A percentile compares a stretch with the other conserved stretches of the same genome.
phyloP scores from a whole-genome alignment of 2,888 invertebrate species.

The Tinea semifulvella region DNA sequence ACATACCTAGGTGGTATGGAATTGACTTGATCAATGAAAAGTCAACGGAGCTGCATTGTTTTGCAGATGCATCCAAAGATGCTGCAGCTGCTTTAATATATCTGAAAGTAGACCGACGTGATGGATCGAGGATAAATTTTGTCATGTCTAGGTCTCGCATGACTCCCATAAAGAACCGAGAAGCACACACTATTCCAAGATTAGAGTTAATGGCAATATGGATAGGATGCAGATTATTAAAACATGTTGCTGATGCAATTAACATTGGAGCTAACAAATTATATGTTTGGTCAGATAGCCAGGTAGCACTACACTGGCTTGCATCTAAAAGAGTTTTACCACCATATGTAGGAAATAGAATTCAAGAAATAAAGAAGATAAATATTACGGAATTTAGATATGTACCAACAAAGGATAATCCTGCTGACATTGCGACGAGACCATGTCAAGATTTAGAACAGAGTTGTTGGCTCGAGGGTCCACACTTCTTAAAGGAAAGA shows the following conservation, averaged over 20 bases:
- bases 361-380: background rate
- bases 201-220: background rate
- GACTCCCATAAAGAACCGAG: background rate
- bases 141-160: background rate
- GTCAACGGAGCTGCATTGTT: slow-evolving; percentile 18
- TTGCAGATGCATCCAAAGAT: slow-evolving; percentile 15
- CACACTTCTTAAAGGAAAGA: too few species aligned
- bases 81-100: slow-evolving; percentile 16
- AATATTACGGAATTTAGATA: too few species aligned
- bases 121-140: background rate
- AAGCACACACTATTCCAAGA: slow-evolving; percentile 2
- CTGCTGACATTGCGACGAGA: too few species aligned
- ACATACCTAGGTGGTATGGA: too few species aligned
- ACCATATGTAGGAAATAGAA: background rate
- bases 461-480: too few species aligned
- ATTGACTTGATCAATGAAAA: too few species aligned
- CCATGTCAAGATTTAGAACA: too few species aligned
- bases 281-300: slow-evolving; percentile 10
- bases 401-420: too few species aligned
- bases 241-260: background rate
- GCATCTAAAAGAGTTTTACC: background rate
- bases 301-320: slow-evolving; percentile 5
- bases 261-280: background rate
- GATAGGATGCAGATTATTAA: slow-evolving; percentile 8
- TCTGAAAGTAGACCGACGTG: background rate